phyloP scores from a whole-genome alignment of 2,888 invertebrate genomes.

The Thalpophila matura region DNA sequence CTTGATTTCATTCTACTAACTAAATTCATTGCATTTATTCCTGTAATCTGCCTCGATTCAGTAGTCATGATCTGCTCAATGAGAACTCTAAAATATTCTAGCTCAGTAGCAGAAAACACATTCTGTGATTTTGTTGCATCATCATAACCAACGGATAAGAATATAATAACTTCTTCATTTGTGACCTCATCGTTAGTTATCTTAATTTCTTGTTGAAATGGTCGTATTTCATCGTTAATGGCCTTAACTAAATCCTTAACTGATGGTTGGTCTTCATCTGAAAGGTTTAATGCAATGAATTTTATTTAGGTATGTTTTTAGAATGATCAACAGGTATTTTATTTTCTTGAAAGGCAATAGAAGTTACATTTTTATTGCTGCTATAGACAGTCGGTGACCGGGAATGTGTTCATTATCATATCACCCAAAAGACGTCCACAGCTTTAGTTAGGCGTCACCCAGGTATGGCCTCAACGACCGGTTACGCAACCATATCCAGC shows the following conservation, averaged over 20 bases:
- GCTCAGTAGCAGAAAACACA: constrained; percentile 77
- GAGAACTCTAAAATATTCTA: constrained; percentile 83
- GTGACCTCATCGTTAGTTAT: constrained; percentile 80
- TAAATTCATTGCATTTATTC: constrained; percentile 81
- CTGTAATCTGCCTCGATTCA: constrained; percentile 80
- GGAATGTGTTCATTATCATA: no score
- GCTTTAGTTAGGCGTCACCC: no score
- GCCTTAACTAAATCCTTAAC: constrained; percentile 75
- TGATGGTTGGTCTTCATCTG: constrained; percentile 68
- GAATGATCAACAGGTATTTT: no score
- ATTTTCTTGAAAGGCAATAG: no score
- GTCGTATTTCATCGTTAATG: constrained; percentile 80
- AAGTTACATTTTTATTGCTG: no score
- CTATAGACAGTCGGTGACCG: no score
- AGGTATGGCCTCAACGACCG: no score
- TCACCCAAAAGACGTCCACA: no score
- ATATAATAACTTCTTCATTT: constrained; percentile 80
- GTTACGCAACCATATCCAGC: no score
- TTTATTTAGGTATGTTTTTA: no score
- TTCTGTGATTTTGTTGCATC: constrained; percentile 83
- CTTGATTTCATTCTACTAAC: constrained; percentile 78
- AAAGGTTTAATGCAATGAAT: no score
- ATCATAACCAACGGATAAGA: constrained; percentile 81
- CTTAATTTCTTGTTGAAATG: constrained; percentile 81
- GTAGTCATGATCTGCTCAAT: constrained; percentile 84